Evolutionary conservation across 2,888 invertebrate species (phyloP).

Genomic region (Conistra vaccinii): DNA sequence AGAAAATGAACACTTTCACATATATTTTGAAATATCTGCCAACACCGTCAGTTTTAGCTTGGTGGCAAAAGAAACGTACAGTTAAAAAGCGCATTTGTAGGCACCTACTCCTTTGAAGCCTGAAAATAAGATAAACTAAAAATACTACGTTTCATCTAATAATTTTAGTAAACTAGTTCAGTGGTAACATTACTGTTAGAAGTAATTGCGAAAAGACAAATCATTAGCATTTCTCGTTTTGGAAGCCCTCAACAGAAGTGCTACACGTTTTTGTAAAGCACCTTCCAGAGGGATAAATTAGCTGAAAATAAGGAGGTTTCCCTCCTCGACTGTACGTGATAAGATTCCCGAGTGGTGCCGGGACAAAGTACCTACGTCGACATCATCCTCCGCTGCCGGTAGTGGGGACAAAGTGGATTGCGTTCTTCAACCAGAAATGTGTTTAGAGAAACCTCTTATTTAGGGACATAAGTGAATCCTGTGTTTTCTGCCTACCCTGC

Average conservation of each 20-base stretch:
- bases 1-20: background rate
- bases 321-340: conserved; percentile 29
- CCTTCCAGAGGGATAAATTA: conserved; percentile 44
- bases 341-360: conserved; percentile 13
- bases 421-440: conserved; percentile 1
- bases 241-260: conserved; percentile 3
- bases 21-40: background rate
- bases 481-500: too few relatives aligned
- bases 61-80: background rate
- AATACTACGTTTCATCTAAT: background rate
- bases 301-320: conserved; percentile 40
- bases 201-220: conserved; percentile 12
- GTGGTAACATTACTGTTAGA: background rate
- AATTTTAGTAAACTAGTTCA: background rate
- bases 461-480: background rate
- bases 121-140: background rate
- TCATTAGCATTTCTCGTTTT: conserved; percentile 11
- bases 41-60: background rate
- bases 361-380: conserved; percentile 16
- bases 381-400: conserved; percentile 1
- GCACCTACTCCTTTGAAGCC: too few relatives aligned
- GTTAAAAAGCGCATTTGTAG: background rate
- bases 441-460: background rate
- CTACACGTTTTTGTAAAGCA: conserved; percentile 24
- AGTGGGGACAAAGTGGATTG: conserved; percentile 7